Conservation (phyloP, 2,797 vertebrate species). For the Sciurus carolinensis region DNA sequence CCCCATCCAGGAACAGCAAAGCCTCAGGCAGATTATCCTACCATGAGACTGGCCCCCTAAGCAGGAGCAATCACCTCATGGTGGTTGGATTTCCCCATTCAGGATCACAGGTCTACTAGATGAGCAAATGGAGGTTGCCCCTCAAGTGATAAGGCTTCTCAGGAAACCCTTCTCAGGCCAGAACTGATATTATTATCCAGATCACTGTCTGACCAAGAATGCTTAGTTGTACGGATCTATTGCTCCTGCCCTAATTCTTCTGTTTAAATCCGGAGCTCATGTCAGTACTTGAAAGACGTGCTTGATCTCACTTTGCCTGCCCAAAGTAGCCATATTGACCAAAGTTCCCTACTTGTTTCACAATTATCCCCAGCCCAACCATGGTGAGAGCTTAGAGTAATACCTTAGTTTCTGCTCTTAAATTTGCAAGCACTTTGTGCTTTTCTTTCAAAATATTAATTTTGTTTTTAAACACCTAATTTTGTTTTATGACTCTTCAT, state of each 20-base stretch:
- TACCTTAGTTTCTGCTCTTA: background rate
- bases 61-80: background rate
- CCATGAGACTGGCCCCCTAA: background rate
- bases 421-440: background rate
- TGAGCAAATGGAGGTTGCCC: background rate
- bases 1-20: background rate
- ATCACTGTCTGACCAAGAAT: background rate
- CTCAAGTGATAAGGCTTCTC: no score
- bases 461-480: background rate
- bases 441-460: background rate
- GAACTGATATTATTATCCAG: background rate
- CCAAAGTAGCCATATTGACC: no score
- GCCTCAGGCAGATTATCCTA: background rate
- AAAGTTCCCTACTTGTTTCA: no score
- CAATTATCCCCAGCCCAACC: no score
- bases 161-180: background rate
- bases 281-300: no score
- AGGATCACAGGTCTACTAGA: background rate
- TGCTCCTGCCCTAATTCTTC: no score
- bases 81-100: background rate
- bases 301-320: no score
- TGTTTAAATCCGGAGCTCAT: no score
- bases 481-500: background rate
- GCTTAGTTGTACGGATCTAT: background rate
- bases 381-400: background rate